phyloP scores from a whole-genome alignment of 2,888 invertebrate genomes.

The Drosophila nigricruria region DNA sequence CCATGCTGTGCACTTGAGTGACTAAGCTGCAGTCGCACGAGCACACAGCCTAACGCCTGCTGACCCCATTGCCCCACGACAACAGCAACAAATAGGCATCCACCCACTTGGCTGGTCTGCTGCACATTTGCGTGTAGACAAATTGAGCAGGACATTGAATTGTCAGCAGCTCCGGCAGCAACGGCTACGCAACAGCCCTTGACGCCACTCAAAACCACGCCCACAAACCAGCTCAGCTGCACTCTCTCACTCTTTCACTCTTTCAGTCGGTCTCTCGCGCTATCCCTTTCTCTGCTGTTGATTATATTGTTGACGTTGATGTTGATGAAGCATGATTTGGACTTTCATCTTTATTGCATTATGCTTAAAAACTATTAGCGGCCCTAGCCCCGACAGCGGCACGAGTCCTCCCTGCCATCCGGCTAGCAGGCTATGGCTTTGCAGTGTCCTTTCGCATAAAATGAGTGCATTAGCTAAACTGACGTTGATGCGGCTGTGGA shows the following conservation, averaged over 20 bases:
- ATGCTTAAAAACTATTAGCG: constrained; percentile 82
- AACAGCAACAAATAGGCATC: constrained; percentile 46
- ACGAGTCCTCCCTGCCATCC: constrained; percentile 19
- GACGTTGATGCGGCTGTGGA: constrained; percentile 54
- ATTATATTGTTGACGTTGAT: constrained; percentile 81
- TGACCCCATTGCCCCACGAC: constrained; percentile 8
- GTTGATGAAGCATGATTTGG: constrained; percentile 81
- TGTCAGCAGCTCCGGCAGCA: constrained; percentile 63
- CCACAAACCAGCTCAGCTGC: constrained; percentile 18
- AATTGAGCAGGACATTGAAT: constrained; percentile 81
- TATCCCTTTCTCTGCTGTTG: constrained; percentile 51
- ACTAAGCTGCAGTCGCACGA: constrained; percentile 68
- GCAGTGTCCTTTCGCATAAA: constrained; percentile 38
- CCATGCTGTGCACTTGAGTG: constrained; percentile 77
- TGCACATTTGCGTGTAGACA: constrained; percentile 75
- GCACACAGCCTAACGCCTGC: constrained; percentile 49
- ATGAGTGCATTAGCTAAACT: constrained; percentile 64
- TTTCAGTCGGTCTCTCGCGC: constrained; percentile 13
- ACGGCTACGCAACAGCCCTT: constrained; percentile 66
- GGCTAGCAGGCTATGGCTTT: not conserved
- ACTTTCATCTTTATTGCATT: constrained; percentile 82
- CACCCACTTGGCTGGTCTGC: constrained; percentile 25
- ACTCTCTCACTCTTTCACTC: constrained; percentile 2
- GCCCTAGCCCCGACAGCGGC: constrained; percentile 17
- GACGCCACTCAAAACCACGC: constrained; percentile 46